Evolutionary conservation across 2,888 invertebrate species (phyloP), one percentile per base, ranked within the genome.

Genomic region (Chrysina gloriosa): DNA sequence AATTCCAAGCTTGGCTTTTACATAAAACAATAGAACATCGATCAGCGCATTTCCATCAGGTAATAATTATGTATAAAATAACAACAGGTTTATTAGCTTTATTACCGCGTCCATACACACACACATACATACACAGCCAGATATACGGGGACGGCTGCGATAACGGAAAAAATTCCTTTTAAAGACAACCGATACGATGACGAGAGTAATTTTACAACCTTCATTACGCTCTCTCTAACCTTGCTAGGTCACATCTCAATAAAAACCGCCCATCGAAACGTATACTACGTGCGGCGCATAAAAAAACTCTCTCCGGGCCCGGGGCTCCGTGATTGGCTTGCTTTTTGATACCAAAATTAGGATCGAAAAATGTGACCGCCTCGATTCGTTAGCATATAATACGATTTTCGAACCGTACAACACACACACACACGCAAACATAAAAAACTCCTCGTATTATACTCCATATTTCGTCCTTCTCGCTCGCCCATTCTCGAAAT

Each of bases 311-410:
- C 54, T 58, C 34, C 25, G 45, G 36, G 63, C 42, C 50, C 14
- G 47, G 45, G 61, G 19, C 19, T 45, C 45, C 19, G 52, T 67
- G 72, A 72, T 72, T 72, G 72, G 72, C 65, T 70, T 52, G 52
- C 52, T 52, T 52, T 61, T 63, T 69, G 64, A 68, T 63, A 61
- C 42, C n/a, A 11, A 61, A 61, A 61, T 61, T 61, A 61, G 42
- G 42, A 42, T 19, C 58, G 25, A 56, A 61, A 70, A 70, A 70
- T 73, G 71, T 68, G 70, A 69, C 72, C 72, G 71, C 72, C 72
- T 72, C 67, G 45, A 58, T 65, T 65, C 68, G 48, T 70, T 70
- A 72, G 67, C 72, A 72, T 71, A 72, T 72, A 72, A 72, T 71
- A 67, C 61, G 65, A 69, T 69, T 69, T 68, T 50, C 47, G 39